Evolutionary conservation across 2,888 invertebrate species (phyloP).

Genomic region (Camponotus fellah): DNA sequence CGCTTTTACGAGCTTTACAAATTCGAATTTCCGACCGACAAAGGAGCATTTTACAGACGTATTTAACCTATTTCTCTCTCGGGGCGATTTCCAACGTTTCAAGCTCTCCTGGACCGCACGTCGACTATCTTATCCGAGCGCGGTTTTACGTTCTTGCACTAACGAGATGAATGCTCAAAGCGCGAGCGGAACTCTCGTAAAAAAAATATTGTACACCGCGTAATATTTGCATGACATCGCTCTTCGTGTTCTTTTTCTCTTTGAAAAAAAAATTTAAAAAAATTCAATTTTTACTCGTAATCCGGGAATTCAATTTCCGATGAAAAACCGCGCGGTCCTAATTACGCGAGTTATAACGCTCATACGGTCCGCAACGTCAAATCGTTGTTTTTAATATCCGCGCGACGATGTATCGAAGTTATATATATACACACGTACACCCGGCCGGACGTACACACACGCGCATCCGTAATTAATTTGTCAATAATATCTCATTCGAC

Average conservation of each 20-base stretch:
- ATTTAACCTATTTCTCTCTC: conserved; percentile 48
- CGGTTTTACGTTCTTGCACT: conserved; percentile 32
- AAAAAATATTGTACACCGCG: neutral
- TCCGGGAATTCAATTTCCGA: conserved; percentile 18
- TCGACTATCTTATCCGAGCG: conserved; percentile 34
- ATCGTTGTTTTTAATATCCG: conserved; percentile 47
- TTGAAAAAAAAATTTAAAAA: neutral
- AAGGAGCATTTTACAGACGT: conserved; percentile 41
- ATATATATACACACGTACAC: neutral
- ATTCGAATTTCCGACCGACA: conserved; percentile 51
- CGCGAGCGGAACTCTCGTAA: conserved; percentile 19
- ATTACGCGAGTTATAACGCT: conserved; percentile 44
- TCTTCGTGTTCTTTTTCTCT: neutral
- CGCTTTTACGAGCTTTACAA: conserved; percentile 46
- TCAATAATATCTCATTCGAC: conserved; percentile 35
- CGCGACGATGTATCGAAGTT: neutral
- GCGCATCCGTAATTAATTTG: conserved; percentile 35
- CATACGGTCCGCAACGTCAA: conserved; percentile 10
- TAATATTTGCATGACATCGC: conserved; percentile 20
- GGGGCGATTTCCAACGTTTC: conserved; percentile 23
- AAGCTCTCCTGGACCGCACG: neutral
- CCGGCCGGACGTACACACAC: neutral
- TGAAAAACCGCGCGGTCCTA: conserved; percentile 30
- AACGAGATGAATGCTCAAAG: conserved; percentile 44
- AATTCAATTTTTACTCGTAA: conserved; percentile 39